Evolutionary conservation across 1,140 invertebrate genomes (phyloP).

Genomic region (Schlechtendalia chinensis): DNA sequence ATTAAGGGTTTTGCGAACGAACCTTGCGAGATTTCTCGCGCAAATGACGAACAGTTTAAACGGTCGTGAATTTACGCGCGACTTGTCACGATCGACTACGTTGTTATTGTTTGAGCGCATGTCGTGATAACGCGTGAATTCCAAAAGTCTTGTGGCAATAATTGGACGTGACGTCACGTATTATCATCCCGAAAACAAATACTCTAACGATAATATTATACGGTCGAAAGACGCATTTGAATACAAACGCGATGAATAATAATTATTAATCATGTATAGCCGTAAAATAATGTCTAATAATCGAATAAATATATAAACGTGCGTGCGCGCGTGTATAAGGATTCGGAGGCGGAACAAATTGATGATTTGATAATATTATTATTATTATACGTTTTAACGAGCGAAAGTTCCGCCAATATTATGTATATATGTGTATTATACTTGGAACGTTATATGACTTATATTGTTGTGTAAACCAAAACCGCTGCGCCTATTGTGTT

Average conservation of each 20-base stretch:
- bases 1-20: neutral
- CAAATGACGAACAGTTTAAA: neutral
- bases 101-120: too few relatives aligned
- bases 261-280: neutral
- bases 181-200: too few relatives aligned
- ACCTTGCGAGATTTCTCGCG: neutral
- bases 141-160: too few relatives aligned
- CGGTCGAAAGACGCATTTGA: neutral
- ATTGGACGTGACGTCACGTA: too few relatives aligned
- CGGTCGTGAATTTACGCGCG: neutral
- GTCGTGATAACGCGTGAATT: too few relatives aligned
- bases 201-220: too few relatives aligned
- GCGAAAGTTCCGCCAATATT: neutral
- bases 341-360: neutral
- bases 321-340: neutral
- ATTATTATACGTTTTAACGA: neutral
- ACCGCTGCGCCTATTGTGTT: neutral
- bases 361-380: neutral
- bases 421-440: neutral
- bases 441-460: neutral
- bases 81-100: too few relatives aligned
- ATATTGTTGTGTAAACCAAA: neutral
- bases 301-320: neutral
- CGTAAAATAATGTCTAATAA: constrained; percentile 1
- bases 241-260: neutral